Evolutionary conservation across 2,888 invertebrate genomes (phyloP).

Genomic region (Drosophila glabriapex): DNA sequence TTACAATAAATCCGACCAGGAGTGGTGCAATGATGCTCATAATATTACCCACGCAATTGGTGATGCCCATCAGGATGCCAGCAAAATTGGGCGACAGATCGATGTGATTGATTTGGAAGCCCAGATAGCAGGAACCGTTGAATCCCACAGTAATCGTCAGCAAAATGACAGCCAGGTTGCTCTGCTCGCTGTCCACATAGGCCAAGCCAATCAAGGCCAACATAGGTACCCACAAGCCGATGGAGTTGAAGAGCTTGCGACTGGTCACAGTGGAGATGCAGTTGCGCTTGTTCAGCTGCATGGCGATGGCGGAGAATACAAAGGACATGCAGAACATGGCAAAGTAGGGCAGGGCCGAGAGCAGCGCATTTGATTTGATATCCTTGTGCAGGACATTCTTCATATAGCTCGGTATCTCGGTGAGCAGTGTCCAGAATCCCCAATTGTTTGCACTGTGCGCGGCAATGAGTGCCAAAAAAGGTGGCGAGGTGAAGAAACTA

Average conservation of each 20-base stretch:
- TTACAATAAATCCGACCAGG: constrained; percentile 89
- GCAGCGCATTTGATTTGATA: constrained; percentile 89
- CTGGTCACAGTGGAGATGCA: constrained; percentile 81
- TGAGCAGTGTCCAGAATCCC: constrained; percentile 94
- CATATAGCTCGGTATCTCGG: constrained; percentile 93
- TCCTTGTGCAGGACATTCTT: constrained; percentile 90
- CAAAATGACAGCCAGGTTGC: constrained; percentile 87
- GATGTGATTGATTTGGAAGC: constrained; percentile 93
- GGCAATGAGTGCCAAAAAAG: constrained; percentile 91
- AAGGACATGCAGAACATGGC: constrained; percentile 90
- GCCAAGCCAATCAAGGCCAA: constrained; percentile 88
- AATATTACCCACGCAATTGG: constrained; percentile 92
- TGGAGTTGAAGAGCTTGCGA: constrained; percentile 87
- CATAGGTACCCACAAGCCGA: constrained; percentile 90
- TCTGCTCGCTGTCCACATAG: constrained; percentile 84
- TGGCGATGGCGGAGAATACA: constrained; percentile 89
- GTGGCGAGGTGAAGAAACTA: constrained; percentile 90
- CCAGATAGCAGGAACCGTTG: constrained; percentile 91
- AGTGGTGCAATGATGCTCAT: constrained; percentile 93
- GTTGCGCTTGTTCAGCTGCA: constrained; percentile 83
- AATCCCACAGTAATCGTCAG: constrained; percentile 91
- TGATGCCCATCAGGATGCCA: constrained; percentile 93
- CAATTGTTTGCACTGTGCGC: constrained; percentile 91
- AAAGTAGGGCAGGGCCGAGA: constrained; percentile 91
- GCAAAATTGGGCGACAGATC: constrained; percentile 94